phyloP scores from a whole-genome alignment of 2,113 vertebrate species.

The Enhydra lutris region DNA sequence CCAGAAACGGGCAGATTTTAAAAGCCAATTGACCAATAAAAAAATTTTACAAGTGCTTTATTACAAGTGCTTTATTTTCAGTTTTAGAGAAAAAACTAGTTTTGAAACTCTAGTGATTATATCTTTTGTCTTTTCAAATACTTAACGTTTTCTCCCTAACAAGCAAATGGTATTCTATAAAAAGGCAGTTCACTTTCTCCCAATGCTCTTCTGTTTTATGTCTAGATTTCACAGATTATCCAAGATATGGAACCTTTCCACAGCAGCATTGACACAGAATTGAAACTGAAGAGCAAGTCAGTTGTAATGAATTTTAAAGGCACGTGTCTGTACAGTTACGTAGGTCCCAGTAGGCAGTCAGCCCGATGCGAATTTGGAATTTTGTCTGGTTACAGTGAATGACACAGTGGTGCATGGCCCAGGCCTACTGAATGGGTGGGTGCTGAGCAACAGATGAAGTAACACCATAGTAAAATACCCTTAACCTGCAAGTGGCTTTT shows the following conservation, averaged over 20 bases:
- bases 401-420: neutral
- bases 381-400: neutral
- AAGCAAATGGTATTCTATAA: neutral
- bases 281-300: neutral
- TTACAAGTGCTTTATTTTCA: neutral
- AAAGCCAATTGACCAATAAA: neutral
- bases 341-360: neutral
- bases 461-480: neutral
- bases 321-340: neutral
- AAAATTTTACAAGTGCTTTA: neutral
- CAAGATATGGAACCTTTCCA: neutral
- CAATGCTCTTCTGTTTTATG: neutral
- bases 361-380: neutral
- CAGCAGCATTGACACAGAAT: neutral
- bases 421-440: neutral
- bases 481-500: neutral
- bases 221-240: neutral
- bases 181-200: neutral
- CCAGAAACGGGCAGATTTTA: neutral
- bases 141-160: neutral
- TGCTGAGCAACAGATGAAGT: neutral
- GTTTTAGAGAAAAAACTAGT: neutral
- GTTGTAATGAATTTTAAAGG: slow-evolving; percentile 40
- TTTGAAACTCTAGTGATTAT: neutral
- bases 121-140: slow-evolving; percentile 32